Evolutionary conservation across 2,797 vertebrate species (phyloP).

Genomic region (Gadopsis marmoratus): DNA sequence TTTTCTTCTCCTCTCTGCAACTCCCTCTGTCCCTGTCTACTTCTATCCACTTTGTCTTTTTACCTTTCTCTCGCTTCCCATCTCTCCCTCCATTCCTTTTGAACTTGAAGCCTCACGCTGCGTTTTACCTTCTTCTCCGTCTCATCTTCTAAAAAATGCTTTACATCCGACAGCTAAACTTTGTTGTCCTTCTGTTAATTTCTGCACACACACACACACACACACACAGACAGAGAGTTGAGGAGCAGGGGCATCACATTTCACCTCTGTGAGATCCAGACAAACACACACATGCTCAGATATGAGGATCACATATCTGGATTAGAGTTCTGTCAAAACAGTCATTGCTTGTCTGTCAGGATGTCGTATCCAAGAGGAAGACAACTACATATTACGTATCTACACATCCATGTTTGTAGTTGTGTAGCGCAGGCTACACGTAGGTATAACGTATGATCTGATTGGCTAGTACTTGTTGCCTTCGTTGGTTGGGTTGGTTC

Average conservation of each 20-base stretch:
- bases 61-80: background rate
- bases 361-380: constrained; percentile 1
- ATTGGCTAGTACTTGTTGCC: no score
- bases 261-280: constrained; percentile 64
- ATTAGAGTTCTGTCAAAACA: constrained; percentile 70
- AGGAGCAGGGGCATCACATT: constrained; percentile 64
- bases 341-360: constrained; percentile 39
- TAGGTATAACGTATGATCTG: no score
- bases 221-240: constrained; percentile 36
- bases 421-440: no score
- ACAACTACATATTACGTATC: background rate
- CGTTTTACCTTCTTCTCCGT: background rate
- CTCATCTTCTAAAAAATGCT: background rate
- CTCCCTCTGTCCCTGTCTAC: background rate
- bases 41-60: background rate
- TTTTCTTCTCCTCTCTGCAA: background rate
- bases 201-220: constrained; percentile 3
- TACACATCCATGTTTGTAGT: no score
- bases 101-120: background rate
- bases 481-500: no score
- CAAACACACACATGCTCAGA: constrained; percentile 40
- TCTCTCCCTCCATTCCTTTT: background rate
- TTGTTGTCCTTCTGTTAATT: background rate
- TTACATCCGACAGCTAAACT: background rate
- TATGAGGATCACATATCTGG: constrained; percentile 64